Conservation (phyloP, 2,888 invertebrate species). For the Drosophila conformis region DNA sequence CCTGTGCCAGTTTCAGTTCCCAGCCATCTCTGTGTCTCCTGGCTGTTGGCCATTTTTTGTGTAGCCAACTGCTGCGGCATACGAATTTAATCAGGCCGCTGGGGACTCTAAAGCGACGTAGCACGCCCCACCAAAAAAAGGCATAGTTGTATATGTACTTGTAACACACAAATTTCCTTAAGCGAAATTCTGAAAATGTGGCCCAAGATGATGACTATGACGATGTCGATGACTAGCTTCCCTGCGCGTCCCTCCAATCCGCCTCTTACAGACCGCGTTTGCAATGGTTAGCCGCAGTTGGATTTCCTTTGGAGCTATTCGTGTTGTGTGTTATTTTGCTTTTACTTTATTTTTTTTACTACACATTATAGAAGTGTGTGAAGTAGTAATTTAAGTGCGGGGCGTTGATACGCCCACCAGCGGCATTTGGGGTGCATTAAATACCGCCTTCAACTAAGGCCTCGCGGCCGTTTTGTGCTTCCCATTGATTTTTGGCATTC, state of each 20-base stretch:
- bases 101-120: slow-evolving; percentile 73
- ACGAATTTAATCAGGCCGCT: slow-evolving; percentile 79
- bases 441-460: slow-evolving; percentile 48
- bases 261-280: background rate
- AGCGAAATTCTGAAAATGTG: slow-evolving; percentile 62
- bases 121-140: slow-evolving; percentile 11
- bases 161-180: slow-evolving; percentile 60
- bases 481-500: slow-evolving; percentile 73
- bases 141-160: slow-evolving; percentile 40
- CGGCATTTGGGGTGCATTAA: slow-evolving; percentile 71
- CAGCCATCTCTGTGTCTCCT: slow-evolving; percentile 30
- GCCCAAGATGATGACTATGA: slow-evolving; percentile 73
- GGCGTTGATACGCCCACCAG: slow-evolving; percentile 68
- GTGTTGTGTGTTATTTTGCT: slow-evolving; percentile 35
- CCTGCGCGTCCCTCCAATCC: background rate
- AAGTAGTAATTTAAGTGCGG: slow-evolving; percentile 79
- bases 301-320: slow-evolving; percentile 58
- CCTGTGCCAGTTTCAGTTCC: slow-evolving; percentile 42
- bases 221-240: slow-evolving; percentile 68
- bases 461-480: slow-evolving; percentile 22
- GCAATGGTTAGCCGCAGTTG: slow-evolving; percentile 23
- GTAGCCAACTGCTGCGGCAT: slow-evolving; percentile 37
- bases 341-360: slow-evolving; percentile 40
- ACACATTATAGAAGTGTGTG: slow-evolving; percentile 79
- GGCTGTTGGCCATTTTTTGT: slow-evolving; percentile 42